Evolutionary conservation across 2,888 invertebrate genomes (phyloP), one percentile per base, ranked within the genome.

Genomic region (Halictus quadricinctus): DNA sequence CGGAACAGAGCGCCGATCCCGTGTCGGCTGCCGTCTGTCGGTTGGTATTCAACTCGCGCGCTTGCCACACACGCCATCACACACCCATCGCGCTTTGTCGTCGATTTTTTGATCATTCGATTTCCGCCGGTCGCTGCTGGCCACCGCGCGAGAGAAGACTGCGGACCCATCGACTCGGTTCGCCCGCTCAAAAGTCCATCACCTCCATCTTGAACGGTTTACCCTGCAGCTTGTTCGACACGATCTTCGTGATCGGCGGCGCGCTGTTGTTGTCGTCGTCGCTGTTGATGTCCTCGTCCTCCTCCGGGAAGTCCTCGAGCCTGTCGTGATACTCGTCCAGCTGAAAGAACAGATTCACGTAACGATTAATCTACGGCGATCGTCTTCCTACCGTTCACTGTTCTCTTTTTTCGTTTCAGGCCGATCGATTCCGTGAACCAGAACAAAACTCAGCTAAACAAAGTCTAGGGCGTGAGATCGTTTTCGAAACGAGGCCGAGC

Each of bases 141-240:
- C 29, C 73, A 48, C 77, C 29, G 72, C 41, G 72, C 76, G 29
- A 50, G 48, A 29, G 41, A 36, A 25, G 76, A 74, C 36, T n/a
- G 54, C 78, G 60, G 72, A 78, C 50, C 54, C 70, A n/a, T 60
- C 43, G n/a, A 43, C 43, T 41, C 43, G 54, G 41, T 5, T 64
- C 36, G 13, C 36, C 58, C 25, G 18, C n/a, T 70, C 81, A 89
- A 80, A 83, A 89, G 80, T 88, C 89, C 87, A 88, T 88, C 58
- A 95, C 95, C 94, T 96, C 95, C 96, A 96, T 96, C 94, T 95
- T 95, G 92, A 96, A 96, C 84, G 95, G 94, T 93, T 95, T 96
- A 64, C 94, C 94, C 84, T 92, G 91, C 79, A 93, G 91, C 76
- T 93, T 93, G 82, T 94, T 95, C 89, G 94, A 93, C 90, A 92